Conservation (phyloP, 23 tunicate genomes). For the Phallusia fumigata region DNA sequence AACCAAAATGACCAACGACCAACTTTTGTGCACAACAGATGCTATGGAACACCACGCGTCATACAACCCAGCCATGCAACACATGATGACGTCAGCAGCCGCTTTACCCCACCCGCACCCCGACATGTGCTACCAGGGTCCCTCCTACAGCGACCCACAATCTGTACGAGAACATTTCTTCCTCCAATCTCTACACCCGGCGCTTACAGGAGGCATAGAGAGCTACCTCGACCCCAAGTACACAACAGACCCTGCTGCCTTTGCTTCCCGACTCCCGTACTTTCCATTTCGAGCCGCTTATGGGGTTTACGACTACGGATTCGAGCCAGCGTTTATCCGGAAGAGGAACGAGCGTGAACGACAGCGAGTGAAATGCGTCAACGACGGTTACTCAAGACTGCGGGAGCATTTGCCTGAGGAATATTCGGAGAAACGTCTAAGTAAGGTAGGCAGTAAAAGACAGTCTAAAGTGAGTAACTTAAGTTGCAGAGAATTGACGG, state of each 20-base stretch:
- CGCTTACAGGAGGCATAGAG: conserved; percentile 75
- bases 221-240: conserved; percentile 89
- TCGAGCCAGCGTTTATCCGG: conserved; percentile 92
- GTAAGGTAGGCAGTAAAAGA: conserved; percentile 91
- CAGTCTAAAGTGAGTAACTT: no score
- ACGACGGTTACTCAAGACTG: conserved; percentile 87
- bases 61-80: conserved; percentile 20
- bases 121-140: conserved; percentile 44
- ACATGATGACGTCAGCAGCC: conserved; percentile 16
- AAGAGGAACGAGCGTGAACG: conserved; percentile 92
- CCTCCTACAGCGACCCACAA: conserved; percentile 36
- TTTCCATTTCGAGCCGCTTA: conserved; percentile 73
- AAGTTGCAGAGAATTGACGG: no score
- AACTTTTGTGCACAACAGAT: background rate
- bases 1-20: no score
- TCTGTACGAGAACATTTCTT: conserved; percentile 32
- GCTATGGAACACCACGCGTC: background rate
- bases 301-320: conserved; percentile 80
- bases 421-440: conserved; percentile 81
- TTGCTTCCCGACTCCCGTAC: conserved; percentile 78
- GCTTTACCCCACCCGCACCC: conserved; percentile 14
- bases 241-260: conserved; percentile 74
- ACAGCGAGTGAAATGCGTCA: conserved; percentile 92
- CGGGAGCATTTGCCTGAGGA: conserved; percentile 91
- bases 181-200: conserved; percentile 53